Conservation (phyloP, 2,113 vertebrate species). For the Dicrurus megarhynchus region DNA sequence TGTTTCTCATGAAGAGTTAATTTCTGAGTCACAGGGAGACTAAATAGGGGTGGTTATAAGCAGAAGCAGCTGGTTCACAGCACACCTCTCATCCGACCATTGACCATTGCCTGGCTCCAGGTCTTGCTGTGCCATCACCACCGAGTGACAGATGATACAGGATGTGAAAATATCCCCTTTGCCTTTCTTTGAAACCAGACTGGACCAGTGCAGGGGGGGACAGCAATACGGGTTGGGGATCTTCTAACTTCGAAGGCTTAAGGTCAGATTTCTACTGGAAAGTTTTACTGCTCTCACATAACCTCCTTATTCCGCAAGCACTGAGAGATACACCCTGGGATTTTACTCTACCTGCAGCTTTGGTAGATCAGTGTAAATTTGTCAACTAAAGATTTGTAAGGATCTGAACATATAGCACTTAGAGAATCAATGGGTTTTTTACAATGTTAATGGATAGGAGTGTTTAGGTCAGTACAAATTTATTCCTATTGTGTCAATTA, state of each 20-base stretch:
- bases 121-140: background rate
- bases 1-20: background rate
- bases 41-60: accelerated
- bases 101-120: accelerated
- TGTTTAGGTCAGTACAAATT: background rate
- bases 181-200: background rate
- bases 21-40: background rate
- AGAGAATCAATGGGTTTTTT: background rate
- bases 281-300: background rate
- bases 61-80: background rate
- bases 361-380: background rate
- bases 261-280: background rate
- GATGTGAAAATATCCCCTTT: background rate
- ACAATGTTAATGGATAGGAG: background rate
- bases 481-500: background rate
- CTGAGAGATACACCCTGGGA: background rate
- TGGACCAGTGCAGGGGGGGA: background rate
- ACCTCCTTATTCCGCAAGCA: background rate
- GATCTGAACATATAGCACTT: too few relatives aligned
- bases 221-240: background rate
- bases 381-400: background rate
- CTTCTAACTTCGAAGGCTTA: background rate
- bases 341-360: background rate
- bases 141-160: accelerated
- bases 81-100: accelerated